phyloP scores from a whole-genome alignment of 2,113 vertebrate species.

The Seriola rivoliana region DNA sequence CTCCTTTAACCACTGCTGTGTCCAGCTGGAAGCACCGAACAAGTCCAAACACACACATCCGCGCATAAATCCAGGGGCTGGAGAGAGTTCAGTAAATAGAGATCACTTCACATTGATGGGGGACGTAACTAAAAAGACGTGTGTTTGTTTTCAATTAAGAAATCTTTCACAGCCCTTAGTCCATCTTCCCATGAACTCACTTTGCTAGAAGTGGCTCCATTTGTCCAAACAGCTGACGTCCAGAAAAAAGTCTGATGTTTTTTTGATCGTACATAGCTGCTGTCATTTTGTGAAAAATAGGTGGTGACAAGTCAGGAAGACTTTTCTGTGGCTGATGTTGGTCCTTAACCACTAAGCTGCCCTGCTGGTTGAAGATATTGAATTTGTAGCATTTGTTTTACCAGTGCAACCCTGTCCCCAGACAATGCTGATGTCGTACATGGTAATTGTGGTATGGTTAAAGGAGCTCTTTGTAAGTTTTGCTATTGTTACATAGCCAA shows the following conservation, averaged over 20 bases:
- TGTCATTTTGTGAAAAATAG: neutral
- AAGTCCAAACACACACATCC: neutral
- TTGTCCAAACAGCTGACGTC: neutral
- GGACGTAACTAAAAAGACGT: neutral
- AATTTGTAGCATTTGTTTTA: no score
- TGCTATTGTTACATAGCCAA: no score
- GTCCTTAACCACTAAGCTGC: no score
- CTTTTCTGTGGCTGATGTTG: neutral
- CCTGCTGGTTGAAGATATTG: no score
- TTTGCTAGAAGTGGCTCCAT: neutral
- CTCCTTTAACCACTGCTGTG: conserved; percentile 39
- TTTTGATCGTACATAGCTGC: no score
- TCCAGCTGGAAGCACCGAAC: conserved; percentile 61
- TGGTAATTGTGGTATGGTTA: no score
- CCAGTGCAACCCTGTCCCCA: no score
- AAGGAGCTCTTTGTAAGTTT: no score
- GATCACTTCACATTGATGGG: neutral
- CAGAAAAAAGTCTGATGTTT: neutral
- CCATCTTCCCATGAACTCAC: no score
- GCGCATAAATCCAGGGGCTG: neutral
- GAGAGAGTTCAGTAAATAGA: conserved; percentile 9
- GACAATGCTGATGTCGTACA: no score
- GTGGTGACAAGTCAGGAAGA: neutral
- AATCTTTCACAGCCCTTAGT: neutral
- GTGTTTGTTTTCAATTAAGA: neutral